Percentiles rank a stretch among this genome's conserved stretches.
These are phyloP conservation scores for Minunthozetes semirufus DNA, from an alignment of 2,888 invertebrate species.

Conservation along the genomic window DNA sequence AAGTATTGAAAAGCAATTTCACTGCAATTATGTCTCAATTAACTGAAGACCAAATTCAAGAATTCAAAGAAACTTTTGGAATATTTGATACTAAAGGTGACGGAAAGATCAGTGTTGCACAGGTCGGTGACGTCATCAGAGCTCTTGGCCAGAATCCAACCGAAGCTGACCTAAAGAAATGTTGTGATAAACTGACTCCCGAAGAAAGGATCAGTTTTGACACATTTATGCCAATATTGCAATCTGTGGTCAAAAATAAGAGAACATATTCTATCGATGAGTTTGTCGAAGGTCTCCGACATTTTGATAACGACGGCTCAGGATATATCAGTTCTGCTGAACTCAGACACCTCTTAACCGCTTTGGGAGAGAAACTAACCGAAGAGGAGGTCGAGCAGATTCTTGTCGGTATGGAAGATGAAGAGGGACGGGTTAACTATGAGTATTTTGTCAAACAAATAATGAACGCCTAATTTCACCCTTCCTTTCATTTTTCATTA, in stretches of 20 bases:
- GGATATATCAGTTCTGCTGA: conserved; percentile 97
- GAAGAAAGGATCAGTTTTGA: conserved; percentile 81
- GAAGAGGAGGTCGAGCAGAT: conserved; percentile 93
- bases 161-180: conserved; percentile 95
- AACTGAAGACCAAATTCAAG: conserved; percentile 46
- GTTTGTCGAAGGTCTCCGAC: conserved; percentile 93
- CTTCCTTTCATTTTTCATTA: background rate
- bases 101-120: conserved; percentile 90
- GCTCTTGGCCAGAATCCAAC: conserved; percentile 98
- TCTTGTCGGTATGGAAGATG: conserved; percentile 91
- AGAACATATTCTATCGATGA: conserved; percentile 91
- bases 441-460: conserved; percentile 90
- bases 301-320: conserved; percentile 99
- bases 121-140: conserved; percentile 93
- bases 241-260: conserved; percentile 88
- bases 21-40: background rate
- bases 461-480: conserved; percentile 66
- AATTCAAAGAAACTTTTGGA: conserved; percentile 93
- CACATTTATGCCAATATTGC: conserved; percentile 92
- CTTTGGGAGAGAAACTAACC: conserved; percentile 84
- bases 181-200: conserved; percentile 70
- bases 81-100: conserved; percentile 96
- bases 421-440: conserved; percentile 96
- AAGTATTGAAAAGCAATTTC: background rate
- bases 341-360: conserved; percentile 90